Evolutionary conservation across 1,140 invertebrate genomes (phyloP).

Genomic region (Drosophila ogumai): DNA sequence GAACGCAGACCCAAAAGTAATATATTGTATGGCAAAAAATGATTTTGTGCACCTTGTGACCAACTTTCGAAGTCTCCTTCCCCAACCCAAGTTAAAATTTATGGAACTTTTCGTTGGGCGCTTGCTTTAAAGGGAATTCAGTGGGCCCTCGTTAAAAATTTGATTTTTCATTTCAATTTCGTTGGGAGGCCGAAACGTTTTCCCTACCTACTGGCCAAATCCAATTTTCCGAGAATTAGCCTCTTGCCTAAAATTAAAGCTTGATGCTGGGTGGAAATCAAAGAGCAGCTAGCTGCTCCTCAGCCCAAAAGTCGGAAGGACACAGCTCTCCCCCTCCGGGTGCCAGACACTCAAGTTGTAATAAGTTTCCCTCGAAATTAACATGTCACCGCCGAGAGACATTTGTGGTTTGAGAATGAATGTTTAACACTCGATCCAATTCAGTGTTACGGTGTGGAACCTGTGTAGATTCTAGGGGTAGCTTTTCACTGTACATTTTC

Average conservation of each 20-base stretch:
- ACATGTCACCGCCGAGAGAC: slow-evolving; percentile 78
- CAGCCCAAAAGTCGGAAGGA: neutral
- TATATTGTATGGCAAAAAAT: slow-evolving; percentile 81
- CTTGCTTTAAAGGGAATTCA: slow-evolving; percentile 32
- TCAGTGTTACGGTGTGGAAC: slow-evolving; percentile 8
- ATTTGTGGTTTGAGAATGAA: slow-evolving; percentile 60
- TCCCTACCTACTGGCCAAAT: slow-evolving; percentile 18
- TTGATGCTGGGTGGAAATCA: slow-evolving; percentile 60
- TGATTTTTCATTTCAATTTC: slow-evolving; percentile 7
- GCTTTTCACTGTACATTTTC: neutral
- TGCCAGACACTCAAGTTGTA: slow-evolving; percentile 50
- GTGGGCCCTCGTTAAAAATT: slow-evolving; percentile 11
- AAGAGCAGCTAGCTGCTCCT: slow-evolving; percentile 35
- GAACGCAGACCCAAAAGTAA: slow-evolving; percentile 67
- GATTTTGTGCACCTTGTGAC: slow-evolving; percentile 73
- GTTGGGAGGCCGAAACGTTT: neutral
- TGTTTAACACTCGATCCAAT: slow-evolving; percentile 4
- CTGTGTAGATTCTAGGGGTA: slow-evolving; percentile 22
- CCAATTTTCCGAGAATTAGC: slow-evolving; percentile 74
- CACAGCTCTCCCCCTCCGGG: slow-evolving; percentile 1
- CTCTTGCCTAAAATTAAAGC: slow-evolving; percentile 70
- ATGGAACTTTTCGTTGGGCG: slow-evolving; percentile 49
- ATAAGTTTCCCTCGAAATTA: slow-evolving; percentile 76
- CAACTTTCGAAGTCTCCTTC: neutral
- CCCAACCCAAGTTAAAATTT: slow-evolving; percentile 61